Base-by-base conservation (phyloP, 37 sponge, comb jelly and placozoan species). In the Sycon ciliatum region DNA sequence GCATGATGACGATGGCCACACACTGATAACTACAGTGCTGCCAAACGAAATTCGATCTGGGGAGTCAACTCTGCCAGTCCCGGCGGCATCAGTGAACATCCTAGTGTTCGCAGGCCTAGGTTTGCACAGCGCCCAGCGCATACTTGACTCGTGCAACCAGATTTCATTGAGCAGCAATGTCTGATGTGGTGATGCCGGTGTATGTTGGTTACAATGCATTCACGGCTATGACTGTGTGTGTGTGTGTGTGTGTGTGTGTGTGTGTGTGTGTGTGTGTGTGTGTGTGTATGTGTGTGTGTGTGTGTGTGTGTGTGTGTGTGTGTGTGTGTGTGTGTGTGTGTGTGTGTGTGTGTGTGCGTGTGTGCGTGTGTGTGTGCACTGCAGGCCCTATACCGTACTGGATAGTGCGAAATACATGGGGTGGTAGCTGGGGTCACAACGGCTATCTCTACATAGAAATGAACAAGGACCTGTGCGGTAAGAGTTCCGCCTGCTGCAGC, bases 391-490 rank as follows among this genome's bases (percentile, higher is more conserved):
- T 86, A 23, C 88, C 88, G 3, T 86, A 87, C 54, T 90, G 89
- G 89, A 83, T 83, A 33, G 79, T 83, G 0, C 68, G 92, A 0
- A 90, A 90, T 71, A 87, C 92, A 0, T 90, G 92, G 92, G 92
- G 92, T 13, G 20, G 65, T 9, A 73, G 70, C 63, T 90, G 87
- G 87, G 92, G 92, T 7, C 75, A 78, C 60, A 23, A 77, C 24
- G 92, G 92, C 30, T 90, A 87, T 55, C 29, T 80, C 13, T 65
- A 85, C 24, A 33, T 90, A 34, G 67, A 77, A 38, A 72, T 57
- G 65, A 78, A 76, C 30, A 55, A 38, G 7, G 83, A 90, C 42
- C 74, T 76, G 36, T 90, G 92, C 68, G 92, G 92, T 86, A 61
- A 71, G 89, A 53, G 72, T 28, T n/a, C n/a, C n/a, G n/a, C n/a